Evolutionary conservation across 92 coral and sea anemone species (phyloP).

Genomic region (Diadumene lineata): DNA sequence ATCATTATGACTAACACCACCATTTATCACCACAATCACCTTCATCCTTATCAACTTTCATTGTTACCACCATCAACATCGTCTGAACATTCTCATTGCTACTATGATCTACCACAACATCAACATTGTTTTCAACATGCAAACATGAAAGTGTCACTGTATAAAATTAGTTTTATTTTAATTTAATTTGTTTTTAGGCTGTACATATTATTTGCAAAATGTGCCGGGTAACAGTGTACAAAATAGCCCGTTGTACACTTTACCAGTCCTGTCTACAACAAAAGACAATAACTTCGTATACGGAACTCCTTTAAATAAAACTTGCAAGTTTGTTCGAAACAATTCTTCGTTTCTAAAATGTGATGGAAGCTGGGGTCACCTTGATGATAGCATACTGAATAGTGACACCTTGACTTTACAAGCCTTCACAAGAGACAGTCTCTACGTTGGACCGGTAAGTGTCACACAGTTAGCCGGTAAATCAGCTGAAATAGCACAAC

Average conservation of each 20-base stretch:
- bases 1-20: too few species aligned
- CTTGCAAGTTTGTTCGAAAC: slow-evolving; percentile 8
- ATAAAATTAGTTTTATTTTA: neutral
- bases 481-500: neutral
- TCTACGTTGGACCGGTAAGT: slow-evolving; percentile 34
- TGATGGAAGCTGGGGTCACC: slow-evolving; percentile 30
- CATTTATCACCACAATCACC: too few species aligned
- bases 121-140: too few species aligned
- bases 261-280: slow-evolving; percentile 6
- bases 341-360: slow-evolving; percentile 20
- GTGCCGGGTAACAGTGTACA: neutral
- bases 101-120: too few species aligned
- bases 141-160: too few species aligned
- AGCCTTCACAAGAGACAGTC: neutral
- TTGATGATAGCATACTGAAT: neutral
- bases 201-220: neutral
- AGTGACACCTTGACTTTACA: slow-evolving; percentile 4
- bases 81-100: too few species aligned
- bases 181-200: neutral
- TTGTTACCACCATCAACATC: too few species aligned
- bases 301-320: neutral
- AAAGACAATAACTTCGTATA: slow-evolving; percentile 1
- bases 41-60: too few species aligned
- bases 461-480: too few species aligned
- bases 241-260: slow-evolving; percentile 11